Conservation (phyloP, 2,797 vertebrate genomes). For the Limosa lapponica region DNA sequence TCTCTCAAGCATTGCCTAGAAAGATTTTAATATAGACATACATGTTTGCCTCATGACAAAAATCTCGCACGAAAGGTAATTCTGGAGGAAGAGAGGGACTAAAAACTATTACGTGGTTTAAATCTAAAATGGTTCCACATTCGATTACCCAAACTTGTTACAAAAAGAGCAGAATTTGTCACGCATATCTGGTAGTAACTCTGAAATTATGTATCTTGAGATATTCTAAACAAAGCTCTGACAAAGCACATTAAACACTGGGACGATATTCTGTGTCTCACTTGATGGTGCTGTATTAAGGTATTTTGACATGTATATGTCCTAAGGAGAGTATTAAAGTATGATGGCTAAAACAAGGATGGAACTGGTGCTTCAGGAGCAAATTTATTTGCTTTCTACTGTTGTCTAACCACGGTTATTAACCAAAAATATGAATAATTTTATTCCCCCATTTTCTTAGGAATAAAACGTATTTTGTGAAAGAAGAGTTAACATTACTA, state of each 20-base stretch:
- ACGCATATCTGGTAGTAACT: background rate
- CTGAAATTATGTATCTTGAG: background rate
- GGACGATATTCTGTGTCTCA: background rate
- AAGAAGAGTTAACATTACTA: background rate
- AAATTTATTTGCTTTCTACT: background rate
- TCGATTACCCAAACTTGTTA: background rate
- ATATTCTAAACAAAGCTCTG: background rate
- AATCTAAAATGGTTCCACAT: background rate
- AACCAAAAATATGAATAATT: background rate
- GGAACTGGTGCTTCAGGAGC: background rate
- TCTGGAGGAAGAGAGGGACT: background rate
- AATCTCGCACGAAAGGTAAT: background rate
- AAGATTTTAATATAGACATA: background rate
- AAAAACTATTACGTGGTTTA: background rate
- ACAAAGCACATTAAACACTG: background rate
- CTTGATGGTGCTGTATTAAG: background rate
- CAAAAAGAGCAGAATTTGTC: background rate
- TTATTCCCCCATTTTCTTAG: background rate
- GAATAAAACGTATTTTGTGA: background rate
- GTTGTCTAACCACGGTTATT: background rate
- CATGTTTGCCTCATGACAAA: background rate
- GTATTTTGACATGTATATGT: background rate
- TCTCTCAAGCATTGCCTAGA: background rate
- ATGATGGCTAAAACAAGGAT: background rate
- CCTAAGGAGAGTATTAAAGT: background rate